Conservation (phyloP, 2,113 vertebrate species). For the Boulengeromyrus knoepffleri region DNA sequence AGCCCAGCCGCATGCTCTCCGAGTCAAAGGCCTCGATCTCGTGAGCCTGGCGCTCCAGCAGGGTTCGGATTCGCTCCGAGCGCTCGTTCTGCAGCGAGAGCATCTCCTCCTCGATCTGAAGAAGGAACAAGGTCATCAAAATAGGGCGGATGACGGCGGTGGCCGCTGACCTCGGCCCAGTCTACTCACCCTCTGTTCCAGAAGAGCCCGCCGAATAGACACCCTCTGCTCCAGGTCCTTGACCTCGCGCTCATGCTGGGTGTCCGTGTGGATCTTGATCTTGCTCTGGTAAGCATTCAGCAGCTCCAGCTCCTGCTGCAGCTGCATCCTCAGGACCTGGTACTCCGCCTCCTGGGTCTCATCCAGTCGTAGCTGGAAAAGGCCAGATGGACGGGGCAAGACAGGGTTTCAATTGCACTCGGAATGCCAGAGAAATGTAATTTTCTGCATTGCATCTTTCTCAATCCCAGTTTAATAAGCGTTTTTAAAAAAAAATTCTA, state of each 20-base stretch:
- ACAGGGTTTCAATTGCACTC: not conserved
- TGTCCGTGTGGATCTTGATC: constrained; percentile 87
- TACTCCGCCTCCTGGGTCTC: constrained; percentile 87
- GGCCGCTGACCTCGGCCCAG: not conserved
- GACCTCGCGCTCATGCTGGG: constrained; percentile 78
- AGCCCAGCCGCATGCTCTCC: constrained; percentile 82
- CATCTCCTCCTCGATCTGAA: constrained; percentile 87
- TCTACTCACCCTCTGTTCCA: constrained; percentile 75
- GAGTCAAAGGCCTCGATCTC: constrained; percentile 86
- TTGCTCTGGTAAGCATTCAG: constrained; percentile 91
- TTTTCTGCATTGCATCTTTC: not conserved
- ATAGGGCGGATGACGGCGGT: not conserved
- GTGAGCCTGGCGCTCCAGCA: constrained; percentile 80
- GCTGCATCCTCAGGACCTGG: constrained; percentile 80
- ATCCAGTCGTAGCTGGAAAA: constrained; percentile 72
- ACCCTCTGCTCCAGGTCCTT: constrained; percentile 85
- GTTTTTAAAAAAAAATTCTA: too few species aligned
- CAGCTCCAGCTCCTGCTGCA: constrained; percentile 84
- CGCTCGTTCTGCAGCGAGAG: constrained; percentile 81
- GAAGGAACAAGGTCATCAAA: not conserved
- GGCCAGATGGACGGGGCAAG: not conserved
- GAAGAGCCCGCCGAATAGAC: constrained; percentile 78
- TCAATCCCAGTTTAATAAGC: not conserved
- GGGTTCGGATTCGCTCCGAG: constrained; percentile 77
- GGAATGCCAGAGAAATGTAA: not conserved